Conservation (phyloP, 2,888 invertebrate genomes). For the Metellina segmentata region DNA sequence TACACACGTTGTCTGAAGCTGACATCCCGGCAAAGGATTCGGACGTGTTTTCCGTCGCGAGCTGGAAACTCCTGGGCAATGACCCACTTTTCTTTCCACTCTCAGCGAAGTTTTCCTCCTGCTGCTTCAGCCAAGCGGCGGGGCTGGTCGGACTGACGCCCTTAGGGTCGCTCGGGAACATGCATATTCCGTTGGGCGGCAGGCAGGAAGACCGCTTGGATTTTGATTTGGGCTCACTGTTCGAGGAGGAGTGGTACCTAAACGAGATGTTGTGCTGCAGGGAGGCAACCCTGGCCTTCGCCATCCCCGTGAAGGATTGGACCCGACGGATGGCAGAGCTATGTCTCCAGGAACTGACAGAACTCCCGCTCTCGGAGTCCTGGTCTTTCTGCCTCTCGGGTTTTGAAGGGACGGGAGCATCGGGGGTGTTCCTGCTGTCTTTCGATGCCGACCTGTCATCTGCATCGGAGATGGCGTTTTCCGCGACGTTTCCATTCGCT, state of each 20-base stretch:
- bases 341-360: conserved; percentile 69
- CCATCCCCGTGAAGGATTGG: conserved; percentile 79
- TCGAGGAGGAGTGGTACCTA: conserved; percentile 57
- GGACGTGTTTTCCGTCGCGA: conserved; percentile 79
- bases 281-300: conserved; percentile 76
- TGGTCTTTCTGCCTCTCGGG: conserved; percentile 48
- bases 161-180: conserved; percentile 65
- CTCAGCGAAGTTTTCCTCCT: conserved; percentile 86
- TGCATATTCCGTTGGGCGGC: conserved; percentile 41
- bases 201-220: conserved; percentile 35
- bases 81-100: conserved; percentile 88
- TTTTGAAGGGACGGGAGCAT: background rate
- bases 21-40: background rate
- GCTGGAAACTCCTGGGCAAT: conserved; percentile 89
- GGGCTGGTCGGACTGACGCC: conserved; percentile 85
- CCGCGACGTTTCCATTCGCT: background rate
- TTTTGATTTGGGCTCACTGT: conserved; percentile 49
- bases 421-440: background rate
- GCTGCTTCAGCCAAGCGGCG: conserved; percentile 87
- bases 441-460: conserved; percentile 21
- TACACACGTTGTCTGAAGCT: background rate
- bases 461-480: conserved; percentile 1
- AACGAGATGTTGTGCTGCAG: conserved; percentile 77
- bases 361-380: conserved; percentile 70
- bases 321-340: conserved; percentile 78